Evolutionary conservation across 35 echinoderm and acorn worm species (phyloP).

Genomic region (Acanthaster planci): DNA sequence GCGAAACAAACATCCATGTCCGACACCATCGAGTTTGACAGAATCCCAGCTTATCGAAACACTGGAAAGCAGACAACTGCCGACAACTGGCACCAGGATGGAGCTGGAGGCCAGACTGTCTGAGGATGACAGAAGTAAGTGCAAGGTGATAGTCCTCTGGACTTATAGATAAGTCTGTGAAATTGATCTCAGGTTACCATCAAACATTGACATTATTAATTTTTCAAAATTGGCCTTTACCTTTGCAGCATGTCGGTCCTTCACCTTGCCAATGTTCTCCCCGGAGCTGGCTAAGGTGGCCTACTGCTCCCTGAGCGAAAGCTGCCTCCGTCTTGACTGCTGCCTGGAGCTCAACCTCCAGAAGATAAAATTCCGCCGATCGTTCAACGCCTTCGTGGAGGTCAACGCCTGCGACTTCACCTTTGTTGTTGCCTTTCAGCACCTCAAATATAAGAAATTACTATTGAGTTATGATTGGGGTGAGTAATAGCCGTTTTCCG

Average conservation of each 20-base stretch:
- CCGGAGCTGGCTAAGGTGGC: slow-evolving; percentile 31
- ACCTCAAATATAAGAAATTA: slow-evolving; percentile 6
- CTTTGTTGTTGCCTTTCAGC: slow-evolving; percentile 29
- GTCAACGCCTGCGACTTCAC: slow-evolving; percentile 42
- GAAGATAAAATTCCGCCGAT: not conserved
- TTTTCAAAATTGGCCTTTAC: not conserved
- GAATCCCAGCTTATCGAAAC: not conserved
- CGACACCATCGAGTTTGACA: not conserved
- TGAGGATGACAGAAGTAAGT: not conserved
- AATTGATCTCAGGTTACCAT: too few species aligned
- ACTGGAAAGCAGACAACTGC: not conserved
- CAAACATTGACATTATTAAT: too few species aligned
- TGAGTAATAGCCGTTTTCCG: not conserved
- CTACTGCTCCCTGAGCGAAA: slow-evolving; percentile 33
- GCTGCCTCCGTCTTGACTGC: slow-evolving; percentile 32
- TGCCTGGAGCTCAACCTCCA: slow-evolving; percentile 27
- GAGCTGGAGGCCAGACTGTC: not conserved
- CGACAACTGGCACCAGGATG: not conserved
- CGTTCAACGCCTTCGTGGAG: slow-evolving; percentile 32
- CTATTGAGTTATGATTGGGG: slow-evolving; percentile 33
- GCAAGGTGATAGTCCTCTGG: not conserved
- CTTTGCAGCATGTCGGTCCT: not conserved
- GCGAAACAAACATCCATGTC: not conserved
- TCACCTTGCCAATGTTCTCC: not conserved
- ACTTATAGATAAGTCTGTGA: too few species aligned